Evolutionary conservation across 2,113 vertebrate species (phyloP).

Genomic region (Microtus richardsoni): DNA sequence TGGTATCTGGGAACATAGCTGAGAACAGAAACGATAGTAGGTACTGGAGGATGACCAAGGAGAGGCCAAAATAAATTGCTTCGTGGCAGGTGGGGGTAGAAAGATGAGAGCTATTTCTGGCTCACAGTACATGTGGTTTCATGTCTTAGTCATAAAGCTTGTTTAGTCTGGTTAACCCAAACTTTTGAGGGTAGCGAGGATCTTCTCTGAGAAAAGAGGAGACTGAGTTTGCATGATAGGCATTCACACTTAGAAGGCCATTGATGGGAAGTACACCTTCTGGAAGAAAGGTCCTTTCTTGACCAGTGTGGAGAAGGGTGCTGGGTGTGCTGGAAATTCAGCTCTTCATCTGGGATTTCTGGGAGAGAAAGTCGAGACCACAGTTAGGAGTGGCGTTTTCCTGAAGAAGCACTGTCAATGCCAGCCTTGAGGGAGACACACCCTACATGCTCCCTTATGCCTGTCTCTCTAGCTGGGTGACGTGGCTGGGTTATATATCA

Average conservation of each 20-base stretch:
- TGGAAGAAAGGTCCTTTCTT: neutral
- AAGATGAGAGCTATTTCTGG: conserved; percentile 27
- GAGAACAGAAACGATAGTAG: neutral
- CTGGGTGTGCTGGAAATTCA: neutral
- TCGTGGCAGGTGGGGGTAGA: neutral
- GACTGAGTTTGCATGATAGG: neutral
- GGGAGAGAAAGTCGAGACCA: neutral
- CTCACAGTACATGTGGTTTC: neutral
- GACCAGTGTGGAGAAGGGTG: neutral
- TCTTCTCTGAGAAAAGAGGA: neutral
- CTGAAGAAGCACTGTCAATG: neutral
- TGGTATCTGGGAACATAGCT: neutral
- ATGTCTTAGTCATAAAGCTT: neutral
- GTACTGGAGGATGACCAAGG: neutral
- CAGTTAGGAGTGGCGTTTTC: neutral
- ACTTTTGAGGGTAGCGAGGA: neutral
- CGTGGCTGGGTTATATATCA: neutral
- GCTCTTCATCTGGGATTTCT: neutral
- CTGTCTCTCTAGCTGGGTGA: neutral
- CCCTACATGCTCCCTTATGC: accelerated
- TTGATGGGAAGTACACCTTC: neutral
- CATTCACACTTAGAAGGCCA: neutral
- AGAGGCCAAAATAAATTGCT: neutral
- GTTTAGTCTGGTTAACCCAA: neutral
- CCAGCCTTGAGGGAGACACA: neutral